Conservation (phyloP, 37 sponge, comb jelly and placozoan species). For the Ianthella basta region DNA sequence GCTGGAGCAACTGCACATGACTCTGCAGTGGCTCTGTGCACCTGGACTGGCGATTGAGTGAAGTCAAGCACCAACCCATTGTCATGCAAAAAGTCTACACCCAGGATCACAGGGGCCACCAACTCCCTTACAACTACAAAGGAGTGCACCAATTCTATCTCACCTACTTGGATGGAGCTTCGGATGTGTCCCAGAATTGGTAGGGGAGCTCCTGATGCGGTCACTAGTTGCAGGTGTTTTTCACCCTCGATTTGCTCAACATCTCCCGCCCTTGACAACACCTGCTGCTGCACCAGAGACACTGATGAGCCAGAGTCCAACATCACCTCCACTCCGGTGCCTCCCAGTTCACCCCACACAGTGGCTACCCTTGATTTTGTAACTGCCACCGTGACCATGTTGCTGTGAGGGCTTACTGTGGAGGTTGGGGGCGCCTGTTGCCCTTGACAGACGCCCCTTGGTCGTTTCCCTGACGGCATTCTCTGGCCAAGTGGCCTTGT, state of each 20-base stretch:
- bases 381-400: too few relatives aligned
- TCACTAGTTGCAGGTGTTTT: conserved; percentile 35
- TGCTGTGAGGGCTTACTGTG: neutral
- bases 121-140: conserved; percentile 57
- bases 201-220: conserved; percentile 48
- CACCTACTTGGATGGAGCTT: conserved; percentile 34
- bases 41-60: conserved; percentile 5
- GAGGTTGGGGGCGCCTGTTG: too few relatives aligned
- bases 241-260: too few relatives aligned
- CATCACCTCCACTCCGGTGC: too few relatives aligned
- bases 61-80: conserved; percentile 57
- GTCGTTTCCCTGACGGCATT: too few relatives aligned
- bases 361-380: too few relatives aligned
- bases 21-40: neutral
- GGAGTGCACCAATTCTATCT: conserved; percentile 30
- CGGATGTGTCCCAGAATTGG: conserved; percentile 34
- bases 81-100: conserved; percentile 65
- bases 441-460: neutral
- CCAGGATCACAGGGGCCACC: conserved; percentile 53
- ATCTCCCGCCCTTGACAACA: too few relatives aligned
- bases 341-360: too few relatives aligned
- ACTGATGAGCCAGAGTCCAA: too few relatives aligned
- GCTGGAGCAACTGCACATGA: neutral
- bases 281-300: too few relatives aligned
- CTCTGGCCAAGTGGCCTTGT: too few relatives aligned